Evolutionary conservation across 1,140 invertebrate genomes (phyloP), one percentile per base, ranked within the genome.

Genomic region (Drosophila albomicans): DNA sequence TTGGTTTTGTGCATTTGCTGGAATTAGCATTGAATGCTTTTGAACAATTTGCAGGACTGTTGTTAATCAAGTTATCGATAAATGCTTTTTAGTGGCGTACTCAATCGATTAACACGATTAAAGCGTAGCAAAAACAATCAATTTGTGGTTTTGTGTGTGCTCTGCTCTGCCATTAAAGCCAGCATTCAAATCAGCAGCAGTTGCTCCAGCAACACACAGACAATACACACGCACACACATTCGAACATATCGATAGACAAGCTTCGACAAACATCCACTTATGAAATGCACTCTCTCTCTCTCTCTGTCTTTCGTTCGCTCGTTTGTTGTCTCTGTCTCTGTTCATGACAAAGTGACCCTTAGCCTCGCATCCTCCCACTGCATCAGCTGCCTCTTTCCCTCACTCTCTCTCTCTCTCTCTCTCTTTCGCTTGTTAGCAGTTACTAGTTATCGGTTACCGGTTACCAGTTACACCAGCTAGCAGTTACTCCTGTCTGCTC

Each of bases 271-370:
- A 56, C 15, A 43, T 46, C 15, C 63, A 35, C 51, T 32, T 56
- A 46, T 56, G 51, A 38, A 66, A 45, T 45, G 63, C 63, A 65
- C 28, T 64, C 48, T 48, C 20, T 32, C 30, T 32, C 1, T 32
- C 30, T 8, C 5, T 7, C 30, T 32, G 15, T 15, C 15, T 15
- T 15, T 15, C 15, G 15, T 15, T 16, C 16, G 16, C 6, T 32
- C 30, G 20, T 0, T 25, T 25, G 20, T 25, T 32, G 30, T 32
- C 30, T 32, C 30, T 32, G 5, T 32, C 1, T 54, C 20, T 15
- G 62, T n/a, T 13, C 63, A 32, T 66, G 63, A 46, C 51, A 66
- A 59, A 68, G 65, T 69, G 66, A 69, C 57, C 57, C 66, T 62
- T 61, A 51, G 58, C 32, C 66, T 52, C 48, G 1, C 46, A 62